Evolutionary conservation across 2,113 vertebrate species (phyloP).

Genomic region (Synodontis membranacea): DNA sequence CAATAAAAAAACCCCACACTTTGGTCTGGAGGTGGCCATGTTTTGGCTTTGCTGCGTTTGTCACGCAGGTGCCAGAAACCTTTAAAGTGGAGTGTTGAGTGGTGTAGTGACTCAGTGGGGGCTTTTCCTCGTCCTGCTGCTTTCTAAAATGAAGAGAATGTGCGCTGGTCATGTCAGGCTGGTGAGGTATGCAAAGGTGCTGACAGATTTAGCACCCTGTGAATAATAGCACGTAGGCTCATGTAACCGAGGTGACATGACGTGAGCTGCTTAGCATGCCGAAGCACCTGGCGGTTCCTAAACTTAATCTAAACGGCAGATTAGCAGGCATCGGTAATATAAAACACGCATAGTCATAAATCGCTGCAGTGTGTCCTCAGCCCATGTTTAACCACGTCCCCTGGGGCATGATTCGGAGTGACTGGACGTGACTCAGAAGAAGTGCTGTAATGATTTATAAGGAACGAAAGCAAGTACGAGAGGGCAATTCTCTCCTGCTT

Average conservation of each 20-base stretch:
- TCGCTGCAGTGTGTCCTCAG: background rate
- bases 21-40: background rate
- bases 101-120: background rate
- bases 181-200: constrained; percentile 22
- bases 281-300: constrained; percentile 17
- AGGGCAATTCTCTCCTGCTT: background rate
- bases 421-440: background rate
- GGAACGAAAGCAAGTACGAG: background rate
- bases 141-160: background rate
- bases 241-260: constrained; percentile 26
- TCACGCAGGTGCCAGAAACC: background rate
- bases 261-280: constrained; percentile 4
- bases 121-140: background rate
- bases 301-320: constrained; percentile 17
- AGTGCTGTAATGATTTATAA: background rate
- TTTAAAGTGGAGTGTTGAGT: background rate
- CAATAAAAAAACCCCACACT: background rate
- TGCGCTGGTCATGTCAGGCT: background rate
- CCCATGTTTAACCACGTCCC: background rate
- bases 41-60: background rate
- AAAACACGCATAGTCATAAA: background rate
- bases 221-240: constrained; percentile 21
- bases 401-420: background rate
- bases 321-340: constrained; percentile 8
- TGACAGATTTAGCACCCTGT: constrained; percentile 33